A percentile compares a stretch with the other conserved stretches of the same genome.
phyloP scores from a whole-genome alignment of 2,888 invertebrate species.

The Cosmia trapezina region DNA sequence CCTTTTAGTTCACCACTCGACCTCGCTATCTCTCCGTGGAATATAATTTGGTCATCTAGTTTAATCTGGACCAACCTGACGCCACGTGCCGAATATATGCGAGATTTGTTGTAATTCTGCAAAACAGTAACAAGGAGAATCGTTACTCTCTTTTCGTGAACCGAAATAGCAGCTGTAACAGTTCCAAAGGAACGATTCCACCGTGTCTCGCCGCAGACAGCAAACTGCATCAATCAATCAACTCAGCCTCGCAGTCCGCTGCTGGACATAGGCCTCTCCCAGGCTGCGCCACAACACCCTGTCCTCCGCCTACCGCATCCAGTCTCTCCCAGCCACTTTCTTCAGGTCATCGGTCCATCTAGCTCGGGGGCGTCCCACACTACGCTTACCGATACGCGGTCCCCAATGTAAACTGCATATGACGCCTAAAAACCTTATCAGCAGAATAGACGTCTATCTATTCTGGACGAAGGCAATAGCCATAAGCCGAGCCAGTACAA shows the following conservation, averaged over 20 bases:
- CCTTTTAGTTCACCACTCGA: conserved; percentile 94
- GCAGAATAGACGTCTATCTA: too few species aligned
- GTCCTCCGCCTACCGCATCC: too few species aligned
- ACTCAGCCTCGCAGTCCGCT: too few species aligned
- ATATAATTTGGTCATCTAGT: conserved; percentile 93
- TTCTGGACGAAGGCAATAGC: neutral
- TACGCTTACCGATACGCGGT: too few species aligned
- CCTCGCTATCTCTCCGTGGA: conserved; percentile 95
- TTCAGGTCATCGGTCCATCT: too few species aligned
- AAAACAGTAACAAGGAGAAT: conserved; percentile 50
- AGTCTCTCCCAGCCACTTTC: too few species aligned
- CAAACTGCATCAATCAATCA: neutral
- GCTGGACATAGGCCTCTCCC: too few species aligned
- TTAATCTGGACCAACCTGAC: conserved; percentile 93
- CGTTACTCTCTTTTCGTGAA: neutral
- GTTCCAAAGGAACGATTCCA: neutral
- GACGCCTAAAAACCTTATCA: neutral
- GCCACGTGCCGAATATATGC: conserved; percentile 95
- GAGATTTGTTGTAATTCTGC: conserved; percentile 97
- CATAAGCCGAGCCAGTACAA: neutral
- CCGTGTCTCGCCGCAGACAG: neutral
- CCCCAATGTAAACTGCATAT: too few species aligned
- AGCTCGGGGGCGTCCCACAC: too few species aligned
- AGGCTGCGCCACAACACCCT: too few species aligned
- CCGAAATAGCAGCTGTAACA: neutral